phyloP scores from a whole-genome alignment of 2,797 vertebrate genomes.

The Cetoscarus ocellatus region DNA sequence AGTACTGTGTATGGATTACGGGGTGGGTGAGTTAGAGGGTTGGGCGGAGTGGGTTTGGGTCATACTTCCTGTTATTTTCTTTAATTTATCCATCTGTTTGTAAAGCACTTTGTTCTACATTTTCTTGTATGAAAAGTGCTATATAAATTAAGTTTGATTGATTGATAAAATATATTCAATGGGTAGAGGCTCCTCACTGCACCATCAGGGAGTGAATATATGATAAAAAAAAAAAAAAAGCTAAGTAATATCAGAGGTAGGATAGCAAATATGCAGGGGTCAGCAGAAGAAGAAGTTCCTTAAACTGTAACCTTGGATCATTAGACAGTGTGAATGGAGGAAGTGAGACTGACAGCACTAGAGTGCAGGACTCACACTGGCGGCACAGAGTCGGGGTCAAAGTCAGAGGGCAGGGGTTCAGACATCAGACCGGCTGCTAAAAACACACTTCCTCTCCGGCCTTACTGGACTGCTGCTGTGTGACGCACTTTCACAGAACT shows the following conservation, averaged over 20 bases:
- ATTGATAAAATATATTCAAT: background rate
- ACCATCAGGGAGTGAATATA: background rate
- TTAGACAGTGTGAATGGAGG: conserved; percentile 39
- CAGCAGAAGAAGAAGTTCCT: conserved; percentile 21
- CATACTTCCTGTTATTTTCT: no score
- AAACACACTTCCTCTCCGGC: conserved; percentile 65
- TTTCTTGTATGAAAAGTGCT: no score
- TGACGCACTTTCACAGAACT: conserved; percentile 74
- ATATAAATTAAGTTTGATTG: no score
- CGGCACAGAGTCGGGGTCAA: conserved; percentile 44
- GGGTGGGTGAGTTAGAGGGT: no score
- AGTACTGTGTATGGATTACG: no score
- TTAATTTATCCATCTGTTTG: no score
- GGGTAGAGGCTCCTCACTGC: background rate
- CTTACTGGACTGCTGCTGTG: conserved; percentile 57
- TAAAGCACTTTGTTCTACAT: no score
- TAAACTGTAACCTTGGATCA: conserved; percentile 13
- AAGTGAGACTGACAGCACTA: conserved; percentile 56
- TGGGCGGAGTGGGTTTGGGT: no score
- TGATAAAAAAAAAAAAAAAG: conserved; percentile 4
- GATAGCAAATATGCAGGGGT: conserved; percentile 2
- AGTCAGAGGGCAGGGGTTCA: conserved; percentile 61
- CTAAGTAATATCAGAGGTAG: conserved; percentile 3
- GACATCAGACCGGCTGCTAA: conserved; percentile 47
- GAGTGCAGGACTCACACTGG: conserved; percentile 8